Conservation (phyloP, 1,140 invertebrate species). For the Elysia chlorotica region DNA sequence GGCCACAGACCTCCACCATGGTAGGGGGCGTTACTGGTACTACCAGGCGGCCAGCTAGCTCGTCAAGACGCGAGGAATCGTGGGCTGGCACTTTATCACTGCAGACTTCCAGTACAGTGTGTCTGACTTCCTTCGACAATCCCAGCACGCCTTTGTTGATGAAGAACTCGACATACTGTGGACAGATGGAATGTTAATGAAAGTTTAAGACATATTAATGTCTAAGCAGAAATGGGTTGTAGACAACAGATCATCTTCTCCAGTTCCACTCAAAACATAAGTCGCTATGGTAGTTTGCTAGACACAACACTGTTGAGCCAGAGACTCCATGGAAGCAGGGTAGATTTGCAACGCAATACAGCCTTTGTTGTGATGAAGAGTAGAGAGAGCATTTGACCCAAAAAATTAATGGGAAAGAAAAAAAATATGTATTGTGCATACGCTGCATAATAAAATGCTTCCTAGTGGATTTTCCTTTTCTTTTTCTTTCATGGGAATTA, state of each 20-base stretch:
- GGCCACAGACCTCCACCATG: conserved; percentile 72
- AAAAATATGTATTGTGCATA: conserved; percentile 1
- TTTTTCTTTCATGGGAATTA: not conserved
- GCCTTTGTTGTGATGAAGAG: too few relatives aligned
- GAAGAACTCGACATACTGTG: conserved; percentile 78
- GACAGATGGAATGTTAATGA: too few relatives aligned
- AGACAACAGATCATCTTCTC: too few relatives aligned
- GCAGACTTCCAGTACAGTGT: conserved; percentile 76
- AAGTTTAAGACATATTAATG: too few relatives aligned
- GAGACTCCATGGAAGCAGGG: too few relatives aligned
- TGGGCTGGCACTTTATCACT: conserved; percentile 71
- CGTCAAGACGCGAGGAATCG: conserved; percentile 61
- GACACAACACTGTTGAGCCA: too few relatives aligned
- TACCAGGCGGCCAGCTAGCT: conserved; percentile 64
- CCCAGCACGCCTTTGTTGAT: conserved; percentile 81
- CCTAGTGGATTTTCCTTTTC: not conserved
- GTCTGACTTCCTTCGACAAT: conserved; percentile 74
- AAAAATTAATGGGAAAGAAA: too few relatives aligned
- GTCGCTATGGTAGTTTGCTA: too few relatives aligned
- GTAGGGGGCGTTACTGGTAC: conserved; percentile 83
- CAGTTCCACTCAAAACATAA: too few relatives aligned
- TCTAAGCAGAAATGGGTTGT: too few relatives aligned
- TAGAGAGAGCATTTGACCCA: too few relatives aligned
- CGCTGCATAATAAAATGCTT: not conserved
- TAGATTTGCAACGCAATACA: too few relatives aligned